These are phyloP conservation scores for Henricia sp. DNA, from an alignment of 53 echinoderm and acorn worm genomes.

Conservation along the genomic window DNA sequence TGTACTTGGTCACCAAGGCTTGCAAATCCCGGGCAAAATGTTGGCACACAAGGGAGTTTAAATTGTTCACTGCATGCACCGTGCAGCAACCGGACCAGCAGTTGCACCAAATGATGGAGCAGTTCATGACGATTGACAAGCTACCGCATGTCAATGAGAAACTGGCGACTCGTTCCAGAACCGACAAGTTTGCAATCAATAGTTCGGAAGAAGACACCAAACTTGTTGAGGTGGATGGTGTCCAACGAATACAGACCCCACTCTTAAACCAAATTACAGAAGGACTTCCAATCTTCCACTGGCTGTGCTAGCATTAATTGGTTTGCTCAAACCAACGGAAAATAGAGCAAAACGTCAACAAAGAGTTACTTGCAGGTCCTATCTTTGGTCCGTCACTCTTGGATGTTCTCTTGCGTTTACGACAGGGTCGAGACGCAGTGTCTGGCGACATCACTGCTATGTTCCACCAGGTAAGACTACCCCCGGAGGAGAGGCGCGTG, in stretches of 20 bases:
- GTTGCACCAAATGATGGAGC: background rate
- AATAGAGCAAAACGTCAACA: slow-evolving; percentile 9
- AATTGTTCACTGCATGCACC: slow-evolving; percentile 1
- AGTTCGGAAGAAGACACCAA: slow-evolving; percentile 17
- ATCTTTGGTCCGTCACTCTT: background rate
- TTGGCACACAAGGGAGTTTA: background rate
- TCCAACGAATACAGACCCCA: slow-evolving; percentile 2
- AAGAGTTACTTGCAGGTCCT: background rate
- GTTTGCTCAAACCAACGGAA: slow-evolving; percentile 39
- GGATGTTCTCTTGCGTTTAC: slow-evolving; percentile 3
- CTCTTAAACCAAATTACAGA: background rate
- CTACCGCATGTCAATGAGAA: background rate
- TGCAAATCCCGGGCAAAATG: background rate
- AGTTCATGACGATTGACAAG: slow-evolving; percentile 18
- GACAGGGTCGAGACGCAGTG: background rate
- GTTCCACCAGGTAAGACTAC: background rate
- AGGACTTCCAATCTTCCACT: slow-evolving; percentile 7
- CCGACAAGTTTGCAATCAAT: slow-evolving; percentile 27
- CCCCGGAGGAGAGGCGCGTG: background rate
- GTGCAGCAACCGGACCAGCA: background rate
- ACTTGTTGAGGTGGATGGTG: background rate
- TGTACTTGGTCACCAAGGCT: slow-evolving; percentile 12
- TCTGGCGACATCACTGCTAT: slow-evolving; percentile 9
- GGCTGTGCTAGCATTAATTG: slow-evolving; percentile 1
- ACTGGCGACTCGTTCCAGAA: slow-evolving; percentile 6